Evolutionary conservation across 2,888 invertebrate genomes (phyloP).

Genomic region (Globia sparganii): DNA sequence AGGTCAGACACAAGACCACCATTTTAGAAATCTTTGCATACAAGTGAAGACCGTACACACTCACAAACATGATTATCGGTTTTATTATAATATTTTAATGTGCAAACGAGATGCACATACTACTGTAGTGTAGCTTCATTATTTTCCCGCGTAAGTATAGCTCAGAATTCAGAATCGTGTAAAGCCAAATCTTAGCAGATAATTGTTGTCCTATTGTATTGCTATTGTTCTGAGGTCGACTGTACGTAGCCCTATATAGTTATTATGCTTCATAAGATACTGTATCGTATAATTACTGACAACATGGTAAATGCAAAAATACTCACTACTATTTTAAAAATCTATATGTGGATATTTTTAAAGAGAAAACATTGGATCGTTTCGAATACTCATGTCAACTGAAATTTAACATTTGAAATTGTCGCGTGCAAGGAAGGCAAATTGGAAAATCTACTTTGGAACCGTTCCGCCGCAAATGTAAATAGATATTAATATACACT

Average conservation of each 20-base stretch:
- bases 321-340: constrained; percentile 67
- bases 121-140: background rate
- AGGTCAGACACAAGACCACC: constrained; percentile 34
- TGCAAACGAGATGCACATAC: constrained; percentile 6
- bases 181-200: constrained; percentile 76
- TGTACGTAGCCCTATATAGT: constrained; percentile 64
- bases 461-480: constrained; percentile 45
- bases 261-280: constrained; percentile 77
- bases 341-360: constrained; percentile 55
- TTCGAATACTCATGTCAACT: constrained; percentile 62
- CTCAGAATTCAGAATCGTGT: constrained; percentile 69
- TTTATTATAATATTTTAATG: constrained; percentile 9
- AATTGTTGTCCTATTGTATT: constrained; percentile 66
- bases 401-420: constrained; percentile 64
- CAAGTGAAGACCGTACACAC: background rate
- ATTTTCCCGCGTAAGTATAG: constrained; percentile 72
- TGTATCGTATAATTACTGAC: constrained; percentile 63
- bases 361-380: constrained; percentile 54
- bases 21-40: constrained; percentile 2
- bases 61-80: background rate
- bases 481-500: constrained; percentile 57
- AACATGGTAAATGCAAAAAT: constrained; percentile 77
- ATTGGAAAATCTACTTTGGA: constrained; percentile 62
- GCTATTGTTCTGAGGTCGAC: constrained; percentile 68
- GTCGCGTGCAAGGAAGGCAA: constrained; percentile 70